Conservation (phyloP, 2,888 invertebrate species). For the Sipha maydis region DNA sequence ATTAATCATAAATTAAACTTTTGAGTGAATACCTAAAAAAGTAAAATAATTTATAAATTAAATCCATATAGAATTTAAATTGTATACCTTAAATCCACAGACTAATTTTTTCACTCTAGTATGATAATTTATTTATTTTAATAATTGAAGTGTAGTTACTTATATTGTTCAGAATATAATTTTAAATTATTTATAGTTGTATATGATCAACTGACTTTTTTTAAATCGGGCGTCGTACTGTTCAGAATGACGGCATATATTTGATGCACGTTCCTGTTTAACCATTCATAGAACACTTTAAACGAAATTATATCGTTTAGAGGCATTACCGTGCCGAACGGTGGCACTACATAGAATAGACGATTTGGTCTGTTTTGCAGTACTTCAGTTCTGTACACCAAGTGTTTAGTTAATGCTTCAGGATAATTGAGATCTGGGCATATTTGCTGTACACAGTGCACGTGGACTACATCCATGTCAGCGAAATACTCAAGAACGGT, state of each 20-base stretch:
- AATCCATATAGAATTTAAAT: no score
- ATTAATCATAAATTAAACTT: no score
- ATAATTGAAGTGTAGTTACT: no score
- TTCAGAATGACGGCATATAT: slow-evolving; percentile 15
- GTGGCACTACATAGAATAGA: slow-evolving; percentile 7
- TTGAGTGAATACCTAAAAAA: no score
- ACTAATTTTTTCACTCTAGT: no score
- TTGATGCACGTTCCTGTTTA: not conserved
- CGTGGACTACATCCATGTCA: not conserved
- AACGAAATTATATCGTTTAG: not conserved
- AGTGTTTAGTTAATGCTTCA: not conserved
- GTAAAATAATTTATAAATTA: no score
- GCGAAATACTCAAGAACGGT: slow-evolving; percentile 14
- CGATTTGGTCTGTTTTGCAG: not conserved
- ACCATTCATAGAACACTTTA: slow-evolving; percentile 30
- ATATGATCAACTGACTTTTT: slow-evolving; percentile 13
- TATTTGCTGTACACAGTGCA: not conserved
- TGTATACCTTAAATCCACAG: no score
- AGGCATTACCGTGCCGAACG: not conserved
- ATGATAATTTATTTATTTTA: no score
- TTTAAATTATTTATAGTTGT: not conserved
- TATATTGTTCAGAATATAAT: no score
- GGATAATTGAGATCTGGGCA: not conserved
- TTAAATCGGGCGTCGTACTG: not conserved
- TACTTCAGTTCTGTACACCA: not conserved